Base-by-base conservation (phyloP, 2,888 invertebrate genomes). In the Drosophila siamana region DNA sequence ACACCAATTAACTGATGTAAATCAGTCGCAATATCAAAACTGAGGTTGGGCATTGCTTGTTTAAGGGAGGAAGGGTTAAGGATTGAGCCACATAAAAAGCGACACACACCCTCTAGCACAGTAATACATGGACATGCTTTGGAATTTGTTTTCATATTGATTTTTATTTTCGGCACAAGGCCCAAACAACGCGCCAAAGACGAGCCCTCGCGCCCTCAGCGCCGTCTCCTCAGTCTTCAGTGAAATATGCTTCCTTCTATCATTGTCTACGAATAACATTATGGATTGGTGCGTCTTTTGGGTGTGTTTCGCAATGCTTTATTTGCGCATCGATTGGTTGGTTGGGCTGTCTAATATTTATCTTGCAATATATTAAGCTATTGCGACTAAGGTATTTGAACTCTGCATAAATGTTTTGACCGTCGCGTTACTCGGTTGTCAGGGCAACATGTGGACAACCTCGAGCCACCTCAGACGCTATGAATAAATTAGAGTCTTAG, bases 321-420 rank as follows among this genome's bases (percentile, higher is more conserved):
- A 36, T 51, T 56, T 55, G 36, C 33, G 26, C 36, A 41, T 26
- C 33, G 33, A 36, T 43, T 52, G 48, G 22, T 43, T 52, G 48
- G 22, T 50, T 54, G 7, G n/a, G n/a, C n/a, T n/a, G 57, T 19
- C 40, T 38, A 24, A 8, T 64, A 36, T 51, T 26, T 48, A 15
- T 44, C 28, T 44, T 11, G 38, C 38, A 33, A 38, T 43, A 48
- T 47, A 38, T 13, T 4, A 8, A 22, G 33, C 26, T 8, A 16
- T 22, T 13, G 11, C 43, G 33, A 30, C 11, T n/a, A 13, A 67
- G 75, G 72, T 65, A 64, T 65, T 75, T 75, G 72, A 76, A 76
- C 75, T 72, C 33, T 48, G 44, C 4, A 4, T 48, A 71, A 64
- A 64, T 75, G 71, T 75, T 75, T 62, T 65, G 61, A 44, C 60